Evolutionary conservation across 2,888 invertebrate species (phyloP).

Genomic region (Lagria hirta): DNA sequence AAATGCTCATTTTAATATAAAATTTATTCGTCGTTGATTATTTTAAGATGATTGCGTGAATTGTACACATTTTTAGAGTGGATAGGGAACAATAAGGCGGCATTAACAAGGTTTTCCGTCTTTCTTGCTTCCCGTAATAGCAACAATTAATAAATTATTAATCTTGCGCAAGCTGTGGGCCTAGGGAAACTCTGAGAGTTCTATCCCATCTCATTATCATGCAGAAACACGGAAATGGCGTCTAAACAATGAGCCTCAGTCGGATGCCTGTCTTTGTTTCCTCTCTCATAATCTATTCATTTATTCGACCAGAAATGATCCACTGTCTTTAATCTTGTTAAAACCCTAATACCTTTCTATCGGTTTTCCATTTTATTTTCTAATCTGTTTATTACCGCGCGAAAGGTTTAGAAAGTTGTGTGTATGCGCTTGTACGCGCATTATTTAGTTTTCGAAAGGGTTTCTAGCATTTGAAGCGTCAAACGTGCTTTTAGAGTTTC

Average conservation of each 20-base stretch:
- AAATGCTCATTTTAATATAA: too few relatives aligned
- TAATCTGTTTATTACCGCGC: conserved; percentile 52
- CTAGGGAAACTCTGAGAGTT: conserved; percentile 1
- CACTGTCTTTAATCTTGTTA: conserved; percentile 50
- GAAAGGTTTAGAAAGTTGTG: conserved; percentile 45
- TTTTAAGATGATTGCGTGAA: too few relatives aligned
- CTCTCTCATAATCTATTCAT: conserved; percentile 33
- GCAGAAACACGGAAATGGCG: conserved; percentile 13
- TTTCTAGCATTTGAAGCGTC: conserved; percentile 40
- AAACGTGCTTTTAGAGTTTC: conserved; percentile 38
- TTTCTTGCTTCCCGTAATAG: conserved; percentile 1
- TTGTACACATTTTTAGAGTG: too few relatives aligned
- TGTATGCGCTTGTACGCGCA: conserved; percentile 35
- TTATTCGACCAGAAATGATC: conserved; percentile 44
- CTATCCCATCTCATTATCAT: conserved; percentile 17
- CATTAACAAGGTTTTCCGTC: too few relatives aligned
- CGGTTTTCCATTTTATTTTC: conserved; percentile 50
- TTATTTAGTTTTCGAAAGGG: conserved; percentile 42
- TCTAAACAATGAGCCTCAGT: conserved; percentile 20
- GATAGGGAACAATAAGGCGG: too few relatives aligned
- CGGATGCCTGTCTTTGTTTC: conserved; percentile 26
- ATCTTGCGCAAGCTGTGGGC: conserved; percentile 1
- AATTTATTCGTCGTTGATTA: too few relatives aligned
- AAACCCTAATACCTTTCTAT: conserved; percentile 51
- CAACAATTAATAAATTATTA: conserved; percentile 13